Conservation (phyloP, 2,113 vertebrate genomes). For the Epinephelus lanceolatus region DNA sequence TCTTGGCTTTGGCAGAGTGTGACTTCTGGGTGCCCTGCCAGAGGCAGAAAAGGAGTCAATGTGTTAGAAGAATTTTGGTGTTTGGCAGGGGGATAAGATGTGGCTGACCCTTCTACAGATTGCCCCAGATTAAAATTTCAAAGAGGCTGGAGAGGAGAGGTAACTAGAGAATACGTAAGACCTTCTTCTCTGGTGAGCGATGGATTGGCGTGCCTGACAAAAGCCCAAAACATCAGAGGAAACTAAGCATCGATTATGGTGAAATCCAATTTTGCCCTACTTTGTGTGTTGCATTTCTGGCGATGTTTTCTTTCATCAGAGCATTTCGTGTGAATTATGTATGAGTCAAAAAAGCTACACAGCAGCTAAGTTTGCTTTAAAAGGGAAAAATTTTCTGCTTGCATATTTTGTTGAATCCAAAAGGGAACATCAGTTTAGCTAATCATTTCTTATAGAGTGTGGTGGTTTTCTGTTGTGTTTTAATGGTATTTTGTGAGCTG, state of each 20-base stretch:
- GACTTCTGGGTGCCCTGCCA: slow-evolving; percentile 84
- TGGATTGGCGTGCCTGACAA: not conserved
- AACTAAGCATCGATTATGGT: not conserved
- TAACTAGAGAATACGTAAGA: not conserved
- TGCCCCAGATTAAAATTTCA: not conserved
- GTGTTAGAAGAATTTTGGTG: not conserved
- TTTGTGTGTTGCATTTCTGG: not conserved
- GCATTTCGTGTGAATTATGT: slow-evolving; percentile 25
- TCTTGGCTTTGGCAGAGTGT: slow-evolving; percentile 88
- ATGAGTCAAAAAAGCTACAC: slow-evolving; percentile 14
- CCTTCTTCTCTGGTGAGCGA: not conserved
- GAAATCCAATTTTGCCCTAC: not conserved
- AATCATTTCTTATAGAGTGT: slow-evolving; percentile 5
- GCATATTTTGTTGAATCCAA: not conserved
- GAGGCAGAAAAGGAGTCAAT: slow-evolving; percentile 24
- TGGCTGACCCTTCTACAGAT: slow-evolving; percentile 1
- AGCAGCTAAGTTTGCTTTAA: slow-evolving; percentile 2
- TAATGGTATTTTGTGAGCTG: slow-evolving; percentile 1
- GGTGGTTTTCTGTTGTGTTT: slow-evolving; percentile 14
- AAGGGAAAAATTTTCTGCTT: not conserved
- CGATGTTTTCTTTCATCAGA: slow-evolving; percentile 1
- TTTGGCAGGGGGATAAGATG: not conserved
- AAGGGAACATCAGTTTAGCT: not conserved
- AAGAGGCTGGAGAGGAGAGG: not conserved
- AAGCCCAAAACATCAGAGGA: not conserved